phyloP scores from a whole-genome alignment of 2,888 invertebrate genomes.

The Ophion ellenae region DNA sequence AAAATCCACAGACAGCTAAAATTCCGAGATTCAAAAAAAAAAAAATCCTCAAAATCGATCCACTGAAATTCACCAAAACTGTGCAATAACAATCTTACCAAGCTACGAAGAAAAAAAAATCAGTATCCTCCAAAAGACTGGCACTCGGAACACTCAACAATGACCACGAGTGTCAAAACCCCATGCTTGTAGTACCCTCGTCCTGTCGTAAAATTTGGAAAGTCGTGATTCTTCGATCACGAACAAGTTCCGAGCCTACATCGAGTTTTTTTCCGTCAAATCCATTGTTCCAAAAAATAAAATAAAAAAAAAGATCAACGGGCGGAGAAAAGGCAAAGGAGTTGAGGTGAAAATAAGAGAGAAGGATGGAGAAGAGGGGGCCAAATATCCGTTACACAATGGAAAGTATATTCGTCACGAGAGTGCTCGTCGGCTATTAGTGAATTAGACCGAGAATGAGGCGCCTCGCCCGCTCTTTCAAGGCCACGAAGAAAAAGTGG shows the following conservation, averaged over 20 bases:
- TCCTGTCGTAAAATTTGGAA: too few species aligned
- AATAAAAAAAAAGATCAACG: neutral
- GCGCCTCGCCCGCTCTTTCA: conserved; percentile 75
- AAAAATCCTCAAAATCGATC: too few species aligned
- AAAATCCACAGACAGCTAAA: too few species aligned
- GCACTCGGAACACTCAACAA: neutral
- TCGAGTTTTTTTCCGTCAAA: too few species aligned
- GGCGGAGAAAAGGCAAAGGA: conserved; percentile 40
- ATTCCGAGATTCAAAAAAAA: too few species aligned
- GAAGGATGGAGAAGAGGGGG: conserved; percentile 31
- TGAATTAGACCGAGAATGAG: conserved; percentile 82
- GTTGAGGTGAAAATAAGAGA: conserved; percentile 27
- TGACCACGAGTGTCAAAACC: neutral
- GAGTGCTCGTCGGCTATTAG: conserved; percentile 75
- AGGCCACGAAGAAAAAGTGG: conserved; percentile 77
- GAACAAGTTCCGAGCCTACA: too few species aligned
- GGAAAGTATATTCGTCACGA: conserved; percentile 82
- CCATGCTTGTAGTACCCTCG: too few species aligned
- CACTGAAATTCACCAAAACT: too few species aligned
- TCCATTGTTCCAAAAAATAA: neutral
- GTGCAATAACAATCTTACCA: too few species aligned
- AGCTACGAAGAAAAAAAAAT: neutral
- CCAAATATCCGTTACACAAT: conserved; percentile 81
- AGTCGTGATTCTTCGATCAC: too few species aligned
- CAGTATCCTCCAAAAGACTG: too few species aligned